These are phyloP conservation scores for Myrmecobius fasciatus DNA, from an alignment of 2,113 vertebrate genomes.

Conservation along the genomic window DNA sequence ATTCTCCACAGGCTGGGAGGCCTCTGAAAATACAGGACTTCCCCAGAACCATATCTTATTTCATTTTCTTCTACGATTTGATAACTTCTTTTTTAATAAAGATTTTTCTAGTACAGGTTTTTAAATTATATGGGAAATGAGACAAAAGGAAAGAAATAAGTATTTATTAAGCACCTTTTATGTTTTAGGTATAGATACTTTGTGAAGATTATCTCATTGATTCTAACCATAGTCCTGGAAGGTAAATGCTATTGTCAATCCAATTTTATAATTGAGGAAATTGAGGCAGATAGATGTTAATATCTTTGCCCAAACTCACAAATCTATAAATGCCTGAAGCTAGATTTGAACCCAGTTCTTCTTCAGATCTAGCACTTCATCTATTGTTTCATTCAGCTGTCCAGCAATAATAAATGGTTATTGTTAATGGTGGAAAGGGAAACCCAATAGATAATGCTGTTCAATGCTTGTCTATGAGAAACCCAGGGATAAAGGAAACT, in stretches of 20 bases:
- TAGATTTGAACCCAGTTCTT: background rate
- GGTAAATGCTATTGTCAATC: background rate
- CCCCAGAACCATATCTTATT: no score
- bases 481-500: background rate
- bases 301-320: background rate
- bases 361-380: no score
- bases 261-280: background rate
- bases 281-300: background rate
- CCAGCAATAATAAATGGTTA: background rate
- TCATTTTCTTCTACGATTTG: background rate
- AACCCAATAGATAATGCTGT: background rate
- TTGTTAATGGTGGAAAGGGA: background rate
- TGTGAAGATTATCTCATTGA: background rate
- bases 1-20: no score
- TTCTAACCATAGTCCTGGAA: background rate
- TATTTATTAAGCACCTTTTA: background rate
- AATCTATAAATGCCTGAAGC: background rate
- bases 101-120: background rate
- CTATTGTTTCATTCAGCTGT: background rate
- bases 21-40: no score
- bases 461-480: background rate
- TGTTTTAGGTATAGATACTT: background rate
- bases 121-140: background rate
- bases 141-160: background rate
- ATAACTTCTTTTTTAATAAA: background rate